A percentile compares a stretch with the other conserved stretches of the same genome.
These are phyloP conservation scores for Spisula solida DNA, from an alignment of 2,888 invertebrate species.

Conservation along the genomic window DNA sequence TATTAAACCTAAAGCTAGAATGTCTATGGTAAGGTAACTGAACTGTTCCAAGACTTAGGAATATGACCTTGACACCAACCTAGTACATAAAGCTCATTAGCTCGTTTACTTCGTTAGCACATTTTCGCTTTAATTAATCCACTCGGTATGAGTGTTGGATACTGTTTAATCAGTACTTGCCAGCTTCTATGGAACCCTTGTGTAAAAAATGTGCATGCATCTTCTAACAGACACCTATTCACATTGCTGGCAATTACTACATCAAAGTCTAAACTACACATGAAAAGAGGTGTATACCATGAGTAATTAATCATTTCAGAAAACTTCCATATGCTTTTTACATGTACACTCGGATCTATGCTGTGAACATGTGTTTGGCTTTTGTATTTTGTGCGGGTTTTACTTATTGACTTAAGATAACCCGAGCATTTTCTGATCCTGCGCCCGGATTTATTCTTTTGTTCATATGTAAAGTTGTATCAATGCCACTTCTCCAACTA, in stretches of 20 bases:
- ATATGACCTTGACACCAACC: not conserved
- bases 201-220: not conserved
- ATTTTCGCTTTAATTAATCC: not conserved
- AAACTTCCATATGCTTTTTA: not conserved
- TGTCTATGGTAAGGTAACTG: not conserved
- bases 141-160: not conserved
- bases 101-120: not conserved
- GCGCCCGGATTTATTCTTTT: not conserved
- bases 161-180: not conserved
- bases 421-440: not conserved
- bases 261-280: slow-evolving; percentile 14
- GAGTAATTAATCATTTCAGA: slow-evolving; percentile 30
- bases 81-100: not conserved
- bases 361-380: not conserved
- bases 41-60: not conserved
- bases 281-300: slow-evolving; percentile 23
- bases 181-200: not conserved
- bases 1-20: no score
- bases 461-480: not conserved
- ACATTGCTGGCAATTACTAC: slow-evolving; percentile 19
- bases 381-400: not conserved
- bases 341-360: not conserved
- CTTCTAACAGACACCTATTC: slow-evolving; percentile 23
- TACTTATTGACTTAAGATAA: slow-evolving; percentile 22
- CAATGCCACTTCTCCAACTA: no score